Evolutionary conservation across 2,113 vertebrate species (phyloP).

Genomic region (Epinephelus moara): DNA sequence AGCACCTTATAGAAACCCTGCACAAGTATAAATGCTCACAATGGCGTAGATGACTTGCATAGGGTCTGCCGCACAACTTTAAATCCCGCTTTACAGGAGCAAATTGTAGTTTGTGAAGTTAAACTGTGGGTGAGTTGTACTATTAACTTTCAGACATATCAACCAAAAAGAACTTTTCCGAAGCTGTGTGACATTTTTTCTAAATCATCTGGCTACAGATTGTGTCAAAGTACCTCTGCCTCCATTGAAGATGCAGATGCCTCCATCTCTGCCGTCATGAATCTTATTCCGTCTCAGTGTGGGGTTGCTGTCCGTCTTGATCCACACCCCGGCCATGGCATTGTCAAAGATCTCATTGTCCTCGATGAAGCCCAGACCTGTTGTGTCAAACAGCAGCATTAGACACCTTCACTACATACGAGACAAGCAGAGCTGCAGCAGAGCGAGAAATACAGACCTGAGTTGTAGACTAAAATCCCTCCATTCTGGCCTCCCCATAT

Average conservation of each 20-base stretch:
- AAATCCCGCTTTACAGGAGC: too few relatives aligned
- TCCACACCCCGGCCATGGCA: constrained; percentile 99
- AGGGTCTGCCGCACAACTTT: too few relatives aligned
- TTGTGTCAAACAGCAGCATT: not conserved
- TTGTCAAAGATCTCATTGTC: constrained; percentile 99
- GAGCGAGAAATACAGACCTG: constrained; percentile 81
- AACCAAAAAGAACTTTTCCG: not conserved
- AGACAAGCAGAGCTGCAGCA: not conserved
- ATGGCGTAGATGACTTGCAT: too few relatives aligned
- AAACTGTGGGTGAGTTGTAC: too few relatives aligned
- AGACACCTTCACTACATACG: not conserved
- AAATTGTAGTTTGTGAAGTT: not conserved
- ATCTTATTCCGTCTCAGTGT: constrained; percentile 99
- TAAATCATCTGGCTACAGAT: not conserved
- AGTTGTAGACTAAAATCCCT: constrained; percentile 99
- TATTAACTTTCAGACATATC: not conserved
- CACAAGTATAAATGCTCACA: too few relatives aligned
- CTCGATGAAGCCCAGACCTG: constrained; percentile 98
- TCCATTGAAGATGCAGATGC: constrained; percentile 99
- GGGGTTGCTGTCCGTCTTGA: constrained; percentile 99
- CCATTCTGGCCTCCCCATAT: constrained; percentile 99
- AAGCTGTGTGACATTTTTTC: not conserved
- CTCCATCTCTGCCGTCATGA: constrained; percentile 97
- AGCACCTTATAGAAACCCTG: too few relatives aligned
- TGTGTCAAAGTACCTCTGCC: constrained; percentile 87